Conservation (phyloP, 2,113 vertebrate genomes). For the Columba livia region DNA sequence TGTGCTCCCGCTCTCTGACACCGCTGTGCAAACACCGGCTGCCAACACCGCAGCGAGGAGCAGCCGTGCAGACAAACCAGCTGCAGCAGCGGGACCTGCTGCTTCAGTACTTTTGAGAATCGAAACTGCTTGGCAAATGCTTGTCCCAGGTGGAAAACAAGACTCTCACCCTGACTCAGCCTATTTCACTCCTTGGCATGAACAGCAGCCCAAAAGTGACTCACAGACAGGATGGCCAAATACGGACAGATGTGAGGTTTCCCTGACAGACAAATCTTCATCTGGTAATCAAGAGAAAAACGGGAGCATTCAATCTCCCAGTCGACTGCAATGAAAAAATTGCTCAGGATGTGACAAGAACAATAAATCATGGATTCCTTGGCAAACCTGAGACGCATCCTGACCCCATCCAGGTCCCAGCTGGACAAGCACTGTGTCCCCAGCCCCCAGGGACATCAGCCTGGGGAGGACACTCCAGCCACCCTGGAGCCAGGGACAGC, state of each 20-base stretch:
- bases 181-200: not conserved
- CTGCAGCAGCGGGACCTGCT: not conserved
- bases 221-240: not conserved
- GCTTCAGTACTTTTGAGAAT: not conserved
- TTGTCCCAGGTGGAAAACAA: not conserved
- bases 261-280: not conserved
- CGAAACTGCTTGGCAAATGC: not conserved
- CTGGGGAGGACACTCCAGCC: not conserved
- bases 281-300: not conserved
- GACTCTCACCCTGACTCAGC: not conserved
- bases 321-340: not conserved
- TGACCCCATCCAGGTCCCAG: fast-evolving
- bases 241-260: fast-evolving
- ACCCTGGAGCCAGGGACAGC: fast-evolving
- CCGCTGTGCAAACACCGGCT: not conserved
- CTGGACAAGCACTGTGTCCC: too few relatives aligned
- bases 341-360: not conserved
- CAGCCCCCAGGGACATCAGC: not conserved
- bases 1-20: not conserved
- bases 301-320: not conserved
- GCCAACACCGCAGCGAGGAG: not conserved
- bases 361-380: not conserved
- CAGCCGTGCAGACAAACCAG: not conserved
- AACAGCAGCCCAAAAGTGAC: not conserved
- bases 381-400: not conserved